Conservation (phyloP, 2,797 vertebrate genomes). For the Nannoperca australis region DNA sequence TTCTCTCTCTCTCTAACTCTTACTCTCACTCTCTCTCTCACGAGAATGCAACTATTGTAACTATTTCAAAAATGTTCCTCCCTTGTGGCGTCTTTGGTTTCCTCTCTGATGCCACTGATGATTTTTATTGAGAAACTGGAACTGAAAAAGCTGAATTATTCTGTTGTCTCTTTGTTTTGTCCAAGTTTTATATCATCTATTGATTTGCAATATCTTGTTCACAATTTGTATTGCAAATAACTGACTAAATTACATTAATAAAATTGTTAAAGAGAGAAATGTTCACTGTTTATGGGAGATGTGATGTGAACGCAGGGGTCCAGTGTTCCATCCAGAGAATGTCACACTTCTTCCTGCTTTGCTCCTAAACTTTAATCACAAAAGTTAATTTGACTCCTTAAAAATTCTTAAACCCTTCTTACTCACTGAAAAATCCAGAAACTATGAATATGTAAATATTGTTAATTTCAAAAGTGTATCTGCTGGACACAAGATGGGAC, state of each 20-base stretch:
- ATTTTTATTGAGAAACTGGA: neutral
- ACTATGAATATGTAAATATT: neutral
- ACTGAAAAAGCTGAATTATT: neutral
- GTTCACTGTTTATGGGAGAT: too few species aligned
- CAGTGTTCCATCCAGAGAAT: too few species aligned
- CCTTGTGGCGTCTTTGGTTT: neutral
- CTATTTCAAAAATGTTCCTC: slow-evolving; percentile 63
- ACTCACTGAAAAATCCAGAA: neutral
- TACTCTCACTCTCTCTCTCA: slow-evolving; percentile 7
- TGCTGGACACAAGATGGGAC: too few species aligned
- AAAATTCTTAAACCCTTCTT: neutral
- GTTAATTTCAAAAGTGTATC: too few species aligned
- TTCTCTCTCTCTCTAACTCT: too few species aligned
- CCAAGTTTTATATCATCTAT: too few species aligned
- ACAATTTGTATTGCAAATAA: too few species aligned
- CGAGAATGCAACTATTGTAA: slow-evolving; percentile 40
- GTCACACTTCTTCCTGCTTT: neutral
- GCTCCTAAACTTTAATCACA: neutral
- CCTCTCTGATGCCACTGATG: neutral
- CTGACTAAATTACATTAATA: too few species aligned
- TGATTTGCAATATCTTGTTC: too few species aligned
- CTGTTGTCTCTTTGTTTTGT: neutral
- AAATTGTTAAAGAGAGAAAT: too few species aligned
- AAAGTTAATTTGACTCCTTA: neutral
- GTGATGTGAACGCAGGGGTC: too few species aligned